phyloP scores from a whole-genome alignment of 1,140 invertebrate species.

The Drosophila kurseongensis region DNA sequence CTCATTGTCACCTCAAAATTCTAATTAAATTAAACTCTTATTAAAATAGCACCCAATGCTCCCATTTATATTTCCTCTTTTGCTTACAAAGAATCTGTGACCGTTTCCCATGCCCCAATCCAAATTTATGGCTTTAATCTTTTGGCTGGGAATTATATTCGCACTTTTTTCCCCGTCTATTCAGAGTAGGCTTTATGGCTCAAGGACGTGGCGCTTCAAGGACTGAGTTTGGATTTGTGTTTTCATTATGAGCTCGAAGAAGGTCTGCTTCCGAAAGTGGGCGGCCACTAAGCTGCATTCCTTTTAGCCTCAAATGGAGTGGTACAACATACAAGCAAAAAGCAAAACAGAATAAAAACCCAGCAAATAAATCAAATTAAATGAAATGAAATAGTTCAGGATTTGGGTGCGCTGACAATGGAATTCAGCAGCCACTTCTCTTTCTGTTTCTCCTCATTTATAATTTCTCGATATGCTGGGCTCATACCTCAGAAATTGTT shows the following conservation, averaged over 20 bases:
- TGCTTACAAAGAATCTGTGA: neutral
- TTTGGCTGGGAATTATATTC: conserved; percentile 62
- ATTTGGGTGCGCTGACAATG: conserved; percentile 60
- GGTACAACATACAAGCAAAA: conserved; percentile 38
- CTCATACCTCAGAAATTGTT: neutral
- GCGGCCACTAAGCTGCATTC: conserved; percentile 39
- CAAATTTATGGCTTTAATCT: conserved; percentile 80
- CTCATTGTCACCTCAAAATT: neutral
- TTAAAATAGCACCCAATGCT: neutral
- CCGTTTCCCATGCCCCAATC: conserved; percentile 18
- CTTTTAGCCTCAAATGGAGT: conserved; percentile 27
- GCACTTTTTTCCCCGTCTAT: conserved; percentile 20
- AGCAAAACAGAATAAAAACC: conserved; percentile 51
- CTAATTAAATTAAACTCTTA: conserved; percentile 2
- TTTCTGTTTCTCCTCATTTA: conserved; percentile 10
- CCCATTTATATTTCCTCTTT: conserved; percentile 13
- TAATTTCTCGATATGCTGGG: neutral
- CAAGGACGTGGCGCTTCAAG: conserved; percentile 72
- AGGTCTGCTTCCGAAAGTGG: conserved; percentile 56
- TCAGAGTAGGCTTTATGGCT: conserved; percentile 65
- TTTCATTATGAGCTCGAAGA: conserved; percentile 68
- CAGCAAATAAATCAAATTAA: conserved; percentile 79
- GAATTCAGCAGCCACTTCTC: conserved; percentile 55
- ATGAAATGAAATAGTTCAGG: conserved; percentile 81
- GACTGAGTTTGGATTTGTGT: conserved; percentile 73